These are phyloP conservation scores for Melopsittacus undulatus DNA, from an alignment of 2,797 vertebrate genomes.

Conservation along the genomic window DNA sequence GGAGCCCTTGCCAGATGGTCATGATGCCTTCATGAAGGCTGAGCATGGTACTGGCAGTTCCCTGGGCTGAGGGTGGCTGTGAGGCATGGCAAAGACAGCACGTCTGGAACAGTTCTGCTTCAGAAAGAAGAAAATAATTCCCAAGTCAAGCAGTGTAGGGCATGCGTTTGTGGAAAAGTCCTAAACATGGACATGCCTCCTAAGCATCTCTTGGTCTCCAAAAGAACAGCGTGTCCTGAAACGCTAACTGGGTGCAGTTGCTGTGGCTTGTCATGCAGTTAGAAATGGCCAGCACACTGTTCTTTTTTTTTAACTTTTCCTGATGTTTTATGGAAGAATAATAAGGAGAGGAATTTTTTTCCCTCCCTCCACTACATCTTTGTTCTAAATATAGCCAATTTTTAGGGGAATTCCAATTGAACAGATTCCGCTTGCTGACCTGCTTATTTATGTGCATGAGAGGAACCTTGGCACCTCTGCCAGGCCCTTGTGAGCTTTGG, in stretches of 20 bases:
- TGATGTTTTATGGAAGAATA: background rate
- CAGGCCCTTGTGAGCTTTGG: background rate
- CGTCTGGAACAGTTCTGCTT: background rate
- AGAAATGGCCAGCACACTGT: background rate
- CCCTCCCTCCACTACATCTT: background rate
- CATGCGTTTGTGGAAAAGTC: background rate
- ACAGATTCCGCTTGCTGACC: background rate
- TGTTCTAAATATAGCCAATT: background rate
- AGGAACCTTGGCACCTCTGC: background rate
- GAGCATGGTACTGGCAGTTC: too few relatives aligned
- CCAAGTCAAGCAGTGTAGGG: background rate
- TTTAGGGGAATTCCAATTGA: background rate
- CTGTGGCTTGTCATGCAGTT: background rate
- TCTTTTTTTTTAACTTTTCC: background rate
- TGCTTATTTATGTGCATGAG: background rate
- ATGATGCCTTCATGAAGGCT: background rate
- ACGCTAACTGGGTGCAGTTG: background rate
- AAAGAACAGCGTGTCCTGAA: slow-evolving; percentile 6
- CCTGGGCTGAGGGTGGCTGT: background rate
- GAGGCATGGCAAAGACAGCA: background rate
- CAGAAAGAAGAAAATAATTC: background rate
- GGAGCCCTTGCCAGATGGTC: fast-evolving
- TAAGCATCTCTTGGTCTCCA: background rate
- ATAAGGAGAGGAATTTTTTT: background rate
- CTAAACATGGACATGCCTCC: background rate